phyloP scores from a whole-genome alignment of 35 echinoderm and acorn worm genomes.

The Apostichopus parvimensis region DNA sequence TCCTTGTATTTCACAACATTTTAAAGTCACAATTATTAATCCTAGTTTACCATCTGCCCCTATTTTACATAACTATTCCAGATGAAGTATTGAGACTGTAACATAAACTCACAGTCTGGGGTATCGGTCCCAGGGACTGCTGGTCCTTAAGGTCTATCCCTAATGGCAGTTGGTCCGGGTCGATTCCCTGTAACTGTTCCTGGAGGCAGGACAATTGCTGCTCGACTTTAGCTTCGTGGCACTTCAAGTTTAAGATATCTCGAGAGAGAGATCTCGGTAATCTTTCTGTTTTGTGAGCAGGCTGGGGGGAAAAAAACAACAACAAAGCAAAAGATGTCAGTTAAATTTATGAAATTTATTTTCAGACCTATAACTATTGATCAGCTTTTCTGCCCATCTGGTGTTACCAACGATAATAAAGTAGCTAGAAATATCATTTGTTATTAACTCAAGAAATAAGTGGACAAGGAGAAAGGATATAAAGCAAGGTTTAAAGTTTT shows the following conservation, averaged over 20 bases:
- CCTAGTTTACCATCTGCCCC: too few species aligned
- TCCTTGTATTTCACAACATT: too few species aligned
- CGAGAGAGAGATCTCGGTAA: constrained; percentile 74
- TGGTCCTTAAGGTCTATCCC: constrained; percentile 70
- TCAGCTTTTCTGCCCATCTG: too few species aligned
- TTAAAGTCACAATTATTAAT: too few species aligned
- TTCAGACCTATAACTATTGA: background rate
- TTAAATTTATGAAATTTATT: too few species aligned
- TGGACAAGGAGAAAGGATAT: too few species aligned
- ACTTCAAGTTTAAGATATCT: constrained; percentile 80
- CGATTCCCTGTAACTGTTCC: constrained; percentile 55
- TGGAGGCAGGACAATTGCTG: constrained; percentile 70
- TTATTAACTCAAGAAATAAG: too few species aligned
- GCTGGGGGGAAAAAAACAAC: background rate
- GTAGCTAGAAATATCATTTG: too few species aligned
- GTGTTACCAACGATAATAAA: too few species aligned
- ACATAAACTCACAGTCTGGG: background rate
- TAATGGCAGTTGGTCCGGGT: constrained; percentile 69
- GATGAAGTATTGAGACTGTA: too few species aligned
- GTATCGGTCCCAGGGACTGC: constrained; percentile 2
- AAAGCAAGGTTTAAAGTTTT: too few species aligned
- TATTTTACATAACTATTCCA: too few species aligned
- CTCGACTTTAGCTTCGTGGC: constrained; percentile 78
- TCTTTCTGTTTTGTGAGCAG: constrained; percentile 87
- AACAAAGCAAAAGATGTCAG: background rate